phyloP scores from a whole-genome alignment of 2,797 vertebrate genomes.

The Brachyalestes nurse region DNA sequence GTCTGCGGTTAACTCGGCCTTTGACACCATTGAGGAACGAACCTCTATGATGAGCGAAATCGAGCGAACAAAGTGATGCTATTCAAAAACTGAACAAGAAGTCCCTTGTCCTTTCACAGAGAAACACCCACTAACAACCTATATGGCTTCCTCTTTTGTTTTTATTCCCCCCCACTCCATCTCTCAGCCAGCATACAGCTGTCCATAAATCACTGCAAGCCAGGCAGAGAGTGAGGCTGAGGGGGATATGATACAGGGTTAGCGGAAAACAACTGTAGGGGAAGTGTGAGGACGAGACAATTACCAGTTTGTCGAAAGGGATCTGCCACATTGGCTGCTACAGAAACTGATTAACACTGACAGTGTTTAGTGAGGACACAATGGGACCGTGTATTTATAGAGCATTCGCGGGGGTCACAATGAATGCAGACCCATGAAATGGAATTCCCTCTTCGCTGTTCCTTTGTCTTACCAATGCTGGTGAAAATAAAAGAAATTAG shows the following conservation, averaged over 20 bases:
- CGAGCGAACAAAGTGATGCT: background rate
- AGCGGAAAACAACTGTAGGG: slow-evolving; percentile 18
- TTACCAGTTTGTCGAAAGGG: slow-evolving; percentile 30
- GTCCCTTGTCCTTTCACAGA: slow-evolving; percentile 11
- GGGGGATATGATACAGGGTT: background rate
- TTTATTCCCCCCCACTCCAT: slow-evolving; percentile 23
- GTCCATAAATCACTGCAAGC: slow-evolving; percentile 4
- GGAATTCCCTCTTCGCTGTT: background rate
- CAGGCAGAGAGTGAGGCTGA: slow-evolving; percentile 12
- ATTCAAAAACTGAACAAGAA: background rate
- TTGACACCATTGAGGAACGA: background rate
- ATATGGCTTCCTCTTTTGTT: slow-evolving; percentile 6
- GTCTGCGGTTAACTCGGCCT: background rate
- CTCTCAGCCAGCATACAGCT: too few relatives aligned
- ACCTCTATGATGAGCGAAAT: background rate
- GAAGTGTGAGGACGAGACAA: slow-evolving; percentile 27
- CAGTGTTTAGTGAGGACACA: slow-evolving; percentile 19
- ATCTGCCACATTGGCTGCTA: slow-evolving; percentile 17
- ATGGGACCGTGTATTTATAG: background rate
- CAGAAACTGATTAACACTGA: slow-evolving; percentile 25
- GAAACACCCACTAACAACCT: background rate
- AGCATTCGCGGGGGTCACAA: background rate
- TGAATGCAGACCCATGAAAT: slow-evolving; percentile 18
- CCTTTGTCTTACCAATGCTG: background rate
- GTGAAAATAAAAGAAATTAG: background rate